These are phyloP conservation scores for Merluccius polli DNA, from an alignment of 2,797 vertebrate species.

Conservation along the genomic window DNA sequence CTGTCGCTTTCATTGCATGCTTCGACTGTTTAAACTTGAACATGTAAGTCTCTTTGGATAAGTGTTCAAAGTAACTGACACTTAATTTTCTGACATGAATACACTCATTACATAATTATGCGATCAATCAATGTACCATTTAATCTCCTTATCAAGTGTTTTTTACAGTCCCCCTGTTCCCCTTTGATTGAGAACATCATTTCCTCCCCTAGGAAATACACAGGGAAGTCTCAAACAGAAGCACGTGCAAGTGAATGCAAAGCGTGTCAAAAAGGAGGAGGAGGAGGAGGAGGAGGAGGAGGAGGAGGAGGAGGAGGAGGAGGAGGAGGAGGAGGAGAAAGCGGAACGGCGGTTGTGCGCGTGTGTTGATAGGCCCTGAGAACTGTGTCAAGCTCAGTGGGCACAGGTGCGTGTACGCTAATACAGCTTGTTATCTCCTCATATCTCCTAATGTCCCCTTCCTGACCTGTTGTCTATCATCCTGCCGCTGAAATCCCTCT, in stretches of 20 bases:
- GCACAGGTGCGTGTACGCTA: conserved; percentile 12
- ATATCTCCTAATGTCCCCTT: conserved; percentile 35
- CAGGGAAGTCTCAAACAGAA: background rate
- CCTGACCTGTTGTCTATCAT: conserved; percentile 42
- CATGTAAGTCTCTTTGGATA: background rate
- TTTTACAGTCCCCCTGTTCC: background rate
- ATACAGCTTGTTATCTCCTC: conserved; percentile 28
- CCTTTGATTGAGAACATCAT: background rate
- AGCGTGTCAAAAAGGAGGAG: no score
- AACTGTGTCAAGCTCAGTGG: conserved; percentile 1
- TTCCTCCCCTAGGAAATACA: background rate
- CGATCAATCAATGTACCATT: background rate
- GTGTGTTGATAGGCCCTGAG: conserved; percentile 5
- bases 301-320: no score
- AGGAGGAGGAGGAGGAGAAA: background rate
- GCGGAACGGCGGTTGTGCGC: no score
- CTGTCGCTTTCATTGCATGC: no score
- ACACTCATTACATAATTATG: background rate
- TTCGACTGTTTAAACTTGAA: background rate
- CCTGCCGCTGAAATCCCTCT: conserved; percentile 33
- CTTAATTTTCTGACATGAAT: background rate
- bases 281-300: no score
- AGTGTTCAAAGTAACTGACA: background rate
- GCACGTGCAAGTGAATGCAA: background rate
- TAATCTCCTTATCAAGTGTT: background rate